A percentile compares a stretch with the other conserved stretches of the same genome.
Conservation (phyloP, 2,888 invertebrate species). For the Epistrophe grossulariae region DNA sequence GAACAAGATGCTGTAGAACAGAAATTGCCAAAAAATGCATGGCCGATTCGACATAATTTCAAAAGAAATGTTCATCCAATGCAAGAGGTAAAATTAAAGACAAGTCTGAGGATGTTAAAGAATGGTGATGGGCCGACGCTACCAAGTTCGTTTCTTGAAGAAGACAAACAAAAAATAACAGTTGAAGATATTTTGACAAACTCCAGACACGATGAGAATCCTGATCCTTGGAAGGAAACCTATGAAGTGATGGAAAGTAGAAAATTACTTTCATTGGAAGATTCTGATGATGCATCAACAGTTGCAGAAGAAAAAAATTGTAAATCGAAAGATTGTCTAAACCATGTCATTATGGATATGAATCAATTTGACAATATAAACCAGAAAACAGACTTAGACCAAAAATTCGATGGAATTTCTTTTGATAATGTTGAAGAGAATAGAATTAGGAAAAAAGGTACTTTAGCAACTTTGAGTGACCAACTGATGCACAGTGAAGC, state of each 20-base stretch:
- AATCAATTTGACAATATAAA: conserved; percentile 75
- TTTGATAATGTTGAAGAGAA: conserved; percentile 62
- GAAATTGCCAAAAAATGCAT: conserved; percentile 37
- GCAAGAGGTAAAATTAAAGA: conserved; percentile 81
- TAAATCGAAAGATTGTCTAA: conserved; percentile 11
- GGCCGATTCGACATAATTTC: conserved; percentile 66
- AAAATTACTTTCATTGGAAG: conserved; percentile 44
- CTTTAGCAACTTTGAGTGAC: conserved; percentile 62
- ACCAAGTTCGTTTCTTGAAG: conserved; percentile 79
- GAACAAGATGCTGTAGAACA: conserved; percentile 82
- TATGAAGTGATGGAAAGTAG: conserved; percentile 48
- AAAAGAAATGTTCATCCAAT: conserved; percentile 78
- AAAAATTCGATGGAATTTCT: conserved; percentile 51
- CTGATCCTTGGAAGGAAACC: conserved; percentile 41
- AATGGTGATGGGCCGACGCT: conserved; percentile 81
- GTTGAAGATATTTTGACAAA: conserved; percentile 76
- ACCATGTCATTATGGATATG: conserved; percentile 54
- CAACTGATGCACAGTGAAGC: conserved; percentile 76
- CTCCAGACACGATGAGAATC: not conserved
- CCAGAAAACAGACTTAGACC: conserved; percentile 31
- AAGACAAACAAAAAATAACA: conserved; percentile 72
- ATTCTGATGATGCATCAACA: conserved; percentile 30
- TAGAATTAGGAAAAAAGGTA: conserved; percentile 38
- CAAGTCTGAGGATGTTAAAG: conserved; percentile 80
- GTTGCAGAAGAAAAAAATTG: not conserved